phyloP scores from a whole-genome alignment of 2,888 invertebrate genomes.

The Scaptomyza flava region DNA sequence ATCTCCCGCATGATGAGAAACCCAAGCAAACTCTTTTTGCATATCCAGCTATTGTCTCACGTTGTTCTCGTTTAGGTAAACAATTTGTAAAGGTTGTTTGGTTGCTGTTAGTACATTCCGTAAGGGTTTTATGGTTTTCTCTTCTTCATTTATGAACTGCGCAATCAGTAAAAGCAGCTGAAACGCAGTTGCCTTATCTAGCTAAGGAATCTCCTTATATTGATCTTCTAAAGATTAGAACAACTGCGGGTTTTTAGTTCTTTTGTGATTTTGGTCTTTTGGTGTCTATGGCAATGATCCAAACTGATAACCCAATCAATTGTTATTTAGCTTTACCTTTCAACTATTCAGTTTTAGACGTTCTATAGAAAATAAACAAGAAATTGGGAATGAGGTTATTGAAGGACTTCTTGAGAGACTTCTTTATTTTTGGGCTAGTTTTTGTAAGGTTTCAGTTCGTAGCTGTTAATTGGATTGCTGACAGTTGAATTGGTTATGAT shows the following conservation, averaged over 20 bases:
- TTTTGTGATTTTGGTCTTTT: no score
- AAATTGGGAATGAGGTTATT: neutral
- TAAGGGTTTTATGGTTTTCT: constrained; percentile 1
- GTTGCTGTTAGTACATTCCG: neutral
- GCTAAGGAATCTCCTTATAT: neutral
- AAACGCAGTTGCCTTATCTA: constrained; percentile 16
- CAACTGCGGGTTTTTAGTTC: no score
- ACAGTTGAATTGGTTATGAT: constrained; percentile 27
- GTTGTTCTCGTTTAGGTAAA: constrained; percentile 18
- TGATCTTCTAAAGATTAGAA: no score
- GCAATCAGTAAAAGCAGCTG: constrained; percentile 23
- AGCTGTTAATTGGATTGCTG: constrained; percentile 35
- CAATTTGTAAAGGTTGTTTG: constrained; percentile 14
- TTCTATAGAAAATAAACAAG: neutral
- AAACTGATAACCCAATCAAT: no score
- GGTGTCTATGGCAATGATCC: no score
- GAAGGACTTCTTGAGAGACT: constrained; percentile 22
- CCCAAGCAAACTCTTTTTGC: constrained; percentile 30
- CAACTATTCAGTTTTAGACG: neutral
- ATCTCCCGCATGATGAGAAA: constrained; percentile 32
- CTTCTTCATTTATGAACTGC: constrained; percentile 2
- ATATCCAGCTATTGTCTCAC: constrained; percentile 29
- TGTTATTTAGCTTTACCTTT: neutral
- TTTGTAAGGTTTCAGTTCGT: constrained; percentile 14
- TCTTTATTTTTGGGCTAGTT: constrained; percentile 4